Percentiles rank a stretch among this genome's conserved stretches.
phyloP scores from a whole-genome alignment of 2,113 vertebrate genomes.

The Anhinga anhinga region DNA sequence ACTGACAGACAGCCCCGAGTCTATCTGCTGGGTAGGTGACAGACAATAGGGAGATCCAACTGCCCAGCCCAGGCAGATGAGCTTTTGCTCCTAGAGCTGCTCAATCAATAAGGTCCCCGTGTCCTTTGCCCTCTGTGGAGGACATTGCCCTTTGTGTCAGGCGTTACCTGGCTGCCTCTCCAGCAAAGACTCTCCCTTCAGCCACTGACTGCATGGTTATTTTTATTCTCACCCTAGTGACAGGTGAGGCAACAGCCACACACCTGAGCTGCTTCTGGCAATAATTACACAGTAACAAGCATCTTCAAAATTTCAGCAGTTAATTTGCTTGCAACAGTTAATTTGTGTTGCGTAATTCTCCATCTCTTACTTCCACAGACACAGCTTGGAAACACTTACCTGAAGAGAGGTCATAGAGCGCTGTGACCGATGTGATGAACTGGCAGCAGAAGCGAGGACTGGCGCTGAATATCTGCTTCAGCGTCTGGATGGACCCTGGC shows the following conservation, averaged over 20 bases:
- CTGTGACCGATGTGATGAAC: constrained; percentile 90
- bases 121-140: background rate
- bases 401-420: constrained; percentile 90
- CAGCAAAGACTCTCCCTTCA: background rate
- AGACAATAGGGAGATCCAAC: background rate
- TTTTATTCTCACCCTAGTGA: background rate
- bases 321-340: background rate
- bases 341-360: fast-evolving
- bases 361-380: background rate
- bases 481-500: constrained; percentile 87
- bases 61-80: background rate
- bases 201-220: background rate
- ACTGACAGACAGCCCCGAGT: background rate
- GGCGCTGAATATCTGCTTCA: constrained; percentile 88
- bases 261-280: background rate
- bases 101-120: background rate
- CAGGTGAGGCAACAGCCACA: background rate
- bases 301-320: background rate
- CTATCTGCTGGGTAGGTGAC: background rate
- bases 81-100: background rate
- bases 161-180: background rate
- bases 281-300: background rate
- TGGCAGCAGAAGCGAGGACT: constrained; percentile 98
- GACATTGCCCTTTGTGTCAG: background rate
- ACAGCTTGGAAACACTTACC: constrained; percentile 63